These are phyloP conservation scores for Phaedon cochleariae DNA, from an alignment of 2,888 invertebrate species.

Conservation along the genomic window DNA sequence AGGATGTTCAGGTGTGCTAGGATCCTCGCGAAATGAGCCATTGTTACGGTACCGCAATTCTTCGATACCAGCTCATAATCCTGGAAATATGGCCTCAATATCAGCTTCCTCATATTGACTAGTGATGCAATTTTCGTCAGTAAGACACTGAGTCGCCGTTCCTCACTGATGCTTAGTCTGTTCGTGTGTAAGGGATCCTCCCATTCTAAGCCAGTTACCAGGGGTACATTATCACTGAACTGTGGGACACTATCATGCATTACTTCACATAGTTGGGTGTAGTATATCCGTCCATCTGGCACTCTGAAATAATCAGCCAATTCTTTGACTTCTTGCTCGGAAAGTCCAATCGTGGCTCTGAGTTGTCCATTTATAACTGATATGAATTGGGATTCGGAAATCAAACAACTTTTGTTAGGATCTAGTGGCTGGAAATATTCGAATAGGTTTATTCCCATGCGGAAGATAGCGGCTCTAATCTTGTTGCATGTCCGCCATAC, in stretches of 20 bases:
- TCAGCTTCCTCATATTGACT: conserved; percentile 67
- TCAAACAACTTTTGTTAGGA: conserved; percentile 72
- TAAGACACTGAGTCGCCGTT: conserved; percentile 73
- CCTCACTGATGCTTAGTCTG: conserved; percentile 71
- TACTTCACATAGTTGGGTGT: conserved; percentile 78
- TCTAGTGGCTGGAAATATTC: conserved; percentile 76
- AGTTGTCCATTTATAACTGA: conserved; percentile 74
- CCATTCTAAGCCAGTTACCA: conserved; percentile 70
- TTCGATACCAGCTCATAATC: conserved; percentile 78
- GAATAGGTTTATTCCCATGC: conserved; percentile 76
- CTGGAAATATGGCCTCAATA: conserved; percentile 78
- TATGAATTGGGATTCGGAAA: conserved; percentile 80
- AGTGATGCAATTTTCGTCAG: conserved; percentile 76
- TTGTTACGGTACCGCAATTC: conserved; percentile 78
- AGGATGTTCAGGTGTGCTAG: conserved; percentile 75
- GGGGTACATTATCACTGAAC: conserved; percentile 62
- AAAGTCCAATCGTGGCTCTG: conserved; percentile 72
- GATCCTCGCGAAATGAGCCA: conserved; percentile 79
- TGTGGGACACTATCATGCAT: conserved; percentile 72
- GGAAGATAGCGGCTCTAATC: conserved; percentile 78
- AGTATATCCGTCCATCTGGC: conserved; percentile 80
- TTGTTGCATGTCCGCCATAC: conserved; percentile 85
- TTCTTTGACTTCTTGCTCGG: conserved; percentile 76
- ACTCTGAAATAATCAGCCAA: conserved; percentile 80
- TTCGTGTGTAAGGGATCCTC: conserved; percentile 76